Evolutionary conservation across 2,888 invertebrate species (phyloP).

Genomic region (Dynastes maya): DNA sequence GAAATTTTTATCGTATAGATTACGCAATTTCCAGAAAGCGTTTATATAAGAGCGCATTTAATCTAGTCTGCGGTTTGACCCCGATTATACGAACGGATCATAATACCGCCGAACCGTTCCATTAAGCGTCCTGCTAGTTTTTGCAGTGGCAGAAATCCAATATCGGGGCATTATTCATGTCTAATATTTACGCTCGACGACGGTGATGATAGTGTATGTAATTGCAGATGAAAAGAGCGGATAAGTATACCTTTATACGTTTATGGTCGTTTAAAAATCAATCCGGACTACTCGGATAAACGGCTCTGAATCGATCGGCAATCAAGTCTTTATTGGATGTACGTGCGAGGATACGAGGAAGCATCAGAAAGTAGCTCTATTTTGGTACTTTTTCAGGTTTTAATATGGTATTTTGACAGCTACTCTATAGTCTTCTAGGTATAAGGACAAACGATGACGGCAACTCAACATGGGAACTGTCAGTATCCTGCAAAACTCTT

Average conservation of each 20-base stretch:
- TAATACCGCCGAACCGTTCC: neutral
- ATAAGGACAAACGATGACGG: no score
- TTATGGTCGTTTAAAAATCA: constrained; percentile 17
- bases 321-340: constrained; percentile 4
- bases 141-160: constrained; percentile 34
- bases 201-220: constrained; percentile 23
- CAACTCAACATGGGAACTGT: no score
- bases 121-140: constrained; percentile 19
- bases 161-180: constrained; percentile 26
- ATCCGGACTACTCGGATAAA: neutral
- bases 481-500: no score
- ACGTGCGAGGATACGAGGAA: neutral
- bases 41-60: constrained; percentile 25
- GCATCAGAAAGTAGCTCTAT: neutral
- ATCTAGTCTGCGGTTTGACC: constrained; percentile 39
- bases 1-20: constrained; percentile 5
- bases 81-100: constrained; percentile 7
- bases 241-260: constrained; percentile 19
- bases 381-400: no score
- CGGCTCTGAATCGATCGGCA: neutral
- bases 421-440: no score
- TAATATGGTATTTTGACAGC: no score
- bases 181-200: constrained; percentile 27
- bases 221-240: constrained; percentile 21
- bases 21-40: constrained; percentile 15